Evolutionary conservation across 2,797 vertebrate genomes (phyloP).

Genomic region (Mustela erminea): DNA sequence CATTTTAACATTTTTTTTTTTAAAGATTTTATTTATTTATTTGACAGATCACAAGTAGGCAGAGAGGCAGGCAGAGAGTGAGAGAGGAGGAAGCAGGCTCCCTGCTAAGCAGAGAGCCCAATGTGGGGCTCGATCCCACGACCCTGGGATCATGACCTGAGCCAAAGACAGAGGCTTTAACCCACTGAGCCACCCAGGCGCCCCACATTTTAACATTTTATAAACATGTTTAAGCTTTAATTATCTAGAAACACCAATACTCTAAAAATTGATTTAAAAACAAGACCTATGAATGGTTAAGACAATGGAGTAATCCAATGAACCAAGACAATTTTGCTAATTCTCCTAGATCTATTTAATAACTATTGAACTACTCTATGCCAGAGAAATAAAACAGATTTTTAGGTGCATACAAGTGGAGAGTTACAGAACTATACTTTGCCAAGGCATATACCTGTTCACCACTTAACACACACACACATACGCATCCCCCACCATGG

Average conservation of each 20-base stretch:
- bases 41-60: too few species aligned
- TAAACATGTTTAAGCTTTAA: background rate
- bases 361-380: background rate
- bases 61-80: too few species aligned
- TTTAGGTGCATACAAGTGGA: background rate
- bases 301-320: background rate
- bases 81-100: too few species aligned
- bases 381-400: constrained; percentile 29
- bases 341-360: constrained; percentile 2
- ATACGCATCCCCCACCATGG: too few species aligned
- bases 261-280: constrained; percentile 29
- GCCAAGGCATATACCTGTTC: background rate
- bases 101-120: too few species aligned
- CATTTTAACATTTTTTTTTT: background rate
- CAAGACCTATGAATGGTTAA: background rate
- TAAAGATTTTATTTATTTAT: too few species aligned
- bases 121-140: too few species aligned
- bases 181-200: too few species aligned
- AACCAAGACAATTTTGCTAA: background rate
- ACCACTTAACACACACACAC: background rate
- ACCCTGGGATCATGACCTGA: too few species aligned
- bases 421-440: background rate
- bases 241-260: constrained; percentile 23
- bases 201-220: background rate
- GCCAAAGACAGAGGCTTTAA: too few species aligned